phyloP scores from a whole-genome alignment of 2,888 invertebrate species.

The Orchesella flavescens region DNA sequence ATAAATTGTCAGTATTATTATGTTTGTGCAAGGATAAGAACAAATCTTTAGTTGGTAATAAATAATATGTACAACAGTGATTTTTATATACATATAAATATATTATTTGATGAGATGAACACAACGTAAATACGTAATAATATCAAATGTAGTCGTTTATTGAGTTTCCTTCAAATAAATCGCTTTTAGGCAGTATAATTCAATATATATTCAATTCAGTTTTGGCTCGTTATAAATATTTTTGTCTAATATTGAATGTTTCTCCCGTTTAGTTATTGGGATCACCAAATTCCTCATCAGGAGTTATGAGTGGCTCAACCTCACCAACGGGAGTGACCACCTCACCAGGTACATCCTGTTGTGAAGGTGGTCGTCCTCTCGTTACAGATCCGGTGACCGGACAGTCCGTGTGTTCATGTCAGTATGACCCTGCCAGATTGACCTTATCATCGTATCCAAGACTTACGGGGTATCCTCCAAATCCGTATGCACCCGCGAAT shows the following conservation, averaged over 20 bases:
- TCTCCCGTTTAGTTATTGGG: constrained; percentile 66
- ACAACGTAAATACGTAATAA: too few relatives aligned
- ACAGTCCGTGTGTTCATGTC: constrained; percentile 94
- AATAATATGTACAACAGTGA: too few relatives aligned
- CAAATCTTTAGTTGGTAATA: too few relatives aligned
- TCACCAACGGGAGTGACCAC: constrained; percentile 72
- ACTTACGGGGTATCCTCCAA: constrained; percentile 82
- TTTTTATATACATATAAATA: too few relatives aligned
- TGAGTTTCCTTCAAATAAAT: too few relatives aligned
- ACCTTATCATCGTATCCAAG: constrained; percentile 88
- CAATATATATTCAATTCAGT: too few relatives aligned
- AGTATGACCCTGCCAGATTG: constrained; percentile 90
- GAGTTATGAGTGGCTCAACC: constrained; percentile 72
- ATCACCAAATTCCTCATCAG: constrained; percentile 71
- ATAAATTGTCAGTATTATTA: too few relatives aligned
- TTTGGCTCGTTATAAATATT: neutral
- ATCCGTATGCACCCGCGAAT: constrained; percentile 84
- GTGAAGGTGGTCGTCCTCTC: constrained; percentile 92
- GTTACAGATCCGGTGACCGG: constrained; percentile 94
- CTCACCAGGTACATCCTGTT: constrained; percentile 78
- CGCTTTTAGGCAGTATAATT: too few relatives aligned
- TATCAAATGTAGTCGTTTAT: too few relatives aligned
- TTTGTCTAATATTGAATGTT: neutral
- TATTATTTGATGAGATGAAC: too few relatives aligned
- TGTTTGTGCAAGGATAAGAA: too few relatives aligned